Evolutionary conservation across 2,888 invertebrate species (phyloP).

Genomic region (Sinohyriopsis cumingii): DNA sequence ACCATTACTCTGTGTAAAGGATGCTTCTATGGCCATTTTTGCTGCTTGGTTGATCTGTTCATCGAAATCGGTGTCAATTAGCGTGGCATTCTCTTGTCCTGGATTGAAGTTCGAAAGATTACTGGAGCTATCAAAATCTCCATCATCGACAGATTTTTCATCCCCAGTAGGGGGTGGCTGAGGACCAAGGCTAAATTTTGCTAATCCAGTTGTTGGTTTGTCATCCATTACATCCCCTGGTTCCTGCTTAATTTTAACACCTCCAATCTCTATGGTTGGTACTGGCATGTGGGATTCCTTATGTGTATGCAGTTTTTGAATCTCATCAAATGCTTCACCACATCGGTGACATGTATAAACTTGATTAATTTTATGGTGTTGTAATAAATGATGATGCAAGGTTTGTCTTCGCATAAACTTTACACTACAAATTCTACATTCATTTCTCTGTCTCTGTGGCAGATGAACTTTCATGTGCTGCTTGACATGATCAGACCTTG

Average conservation of each 20-base stretch:
- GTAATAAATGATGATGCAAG: constrained; percentile 48
- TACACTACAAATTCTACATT: constrained; percentile 54
- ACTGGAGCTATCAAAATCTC: constrained; percentile 1
- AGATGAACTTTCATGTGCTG: constrained; percentile 60
- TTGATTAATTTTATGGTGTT: constrained; percentile 46
- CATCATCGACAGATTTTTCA: constrained; percentile 16
- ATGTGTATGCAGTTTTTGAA: constrained; percentile 50
- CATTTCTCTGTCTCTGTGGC: constrained; percentile 49
- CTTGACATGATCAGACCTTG: constrained; percentile 59
- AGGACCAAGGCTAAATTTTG: constrained; percentile 50
- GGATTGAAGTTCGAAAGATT: no score
- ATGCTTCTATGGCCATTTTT: no score
- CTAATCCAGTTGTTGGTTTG: constrained; percentile 35
- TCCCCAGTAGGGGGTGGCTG: constrained; percentile 25
- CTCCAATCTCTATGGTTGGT: constrained; percentile 34
- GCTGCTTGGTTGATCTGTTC: no score
- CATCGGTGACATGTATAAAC: constrained; percentile 54
- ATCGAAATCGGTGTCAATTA: no score
- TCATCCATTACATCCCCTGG: constrained; percentile 16
- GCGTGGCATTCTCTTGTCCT: no score
- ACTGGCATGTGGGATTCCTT: constrained; percentile 45
- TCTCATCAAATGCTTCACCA: constrained; percentile 57
- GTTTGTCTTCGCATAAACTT: constrained; percentile 50
- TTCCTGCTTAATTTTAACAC: constrained; percentile 15
- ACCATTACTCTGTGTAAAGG: no score